Base-by-base conservation (phyloP, 35 echinoderm and acorn worm species). In the Nesometra sesokonis region DNA sequence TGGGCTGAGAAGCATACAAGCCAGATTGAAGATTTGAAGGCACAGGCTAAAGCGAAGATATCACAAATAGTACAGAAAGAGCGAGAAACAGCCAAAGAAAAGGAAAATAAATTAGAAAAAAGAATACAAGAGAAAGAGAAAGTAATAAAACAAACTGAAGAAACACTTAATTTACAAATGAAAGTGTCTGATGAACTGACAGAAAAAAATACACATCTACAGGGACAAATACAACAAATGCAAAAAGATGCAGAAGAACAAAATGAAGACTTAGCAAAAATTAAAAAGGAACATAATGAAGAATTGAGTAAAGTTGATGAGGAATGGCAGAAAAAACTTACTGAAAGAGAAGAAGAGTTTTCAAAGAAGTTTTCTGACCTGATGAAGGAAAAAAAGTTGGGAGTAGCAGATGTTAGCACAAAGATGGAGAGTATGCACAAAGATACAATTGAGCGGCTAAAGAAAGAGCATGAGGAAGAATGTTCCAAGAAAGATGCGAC, bases 21-120 rank as follows among this genome's bases (percentile, higher is more conserved):
- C 29, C 93, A 92, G 33, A 77, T 98, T 31, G 39, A 84, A 29
- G 95, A 98, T 21, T 84, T 98, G 37, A 91, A 89, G 46, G 85
- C 83, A 34, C 93, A 98, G 40, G 95, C 93, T 34, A 98, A 98
- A 43, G 81, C 80, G 5, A 98, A 98, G 47, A 85, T 98, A 57
- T 43, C 85, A 35, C 87, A 78, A 30, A 81, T 93, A 4, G 91
- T 91, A 35, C 91, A 94, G 78, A 47, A 86, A 29, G 86, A 89
- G 35, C 87, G 91, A 57, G 95, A 94, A 31, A 47, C 83, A 76
- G 40, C 36, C 30, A 33, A 86, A 32, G 76, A 88, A 23, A 87
- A 91, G 29, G 57, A 91, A 35, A 35, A 85, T 19, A 46, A 90
- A 76, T 77, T 90, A 13, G 82, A 84, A 78, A 47, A 87, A 31